Evolutionary conservation across 2,797 vertebrate species (phyloP).

Genomic region (Xiphorhynchus erythropygius): DNA sequence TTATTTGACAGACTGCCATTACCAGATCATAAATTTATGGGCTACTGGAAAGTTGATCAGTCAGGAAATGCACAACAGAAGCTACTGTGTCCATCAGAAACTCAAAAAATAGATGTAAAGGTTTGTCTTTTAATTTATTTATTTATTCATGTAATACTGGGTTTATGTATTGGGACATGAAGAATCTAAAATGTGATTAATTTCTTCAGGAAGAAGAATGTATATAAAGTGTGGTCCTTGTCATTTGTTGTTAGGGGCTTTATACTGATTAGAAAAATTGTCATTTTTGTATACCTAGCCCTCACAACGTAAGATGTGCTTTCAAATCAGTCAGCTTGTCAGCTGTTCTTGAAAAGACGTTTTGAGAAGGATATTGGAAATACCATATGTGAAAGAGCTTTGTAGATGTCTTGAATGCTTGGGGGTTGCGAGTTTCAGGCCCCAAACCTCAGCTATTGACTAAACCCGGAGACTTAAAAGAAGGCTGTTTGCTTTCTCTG

Average conservation of each 20-base stretch:
- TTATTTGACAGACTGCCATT: conserved; percentile 85
- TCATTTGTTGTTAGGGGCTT: not conserved
- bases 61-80: conserved; percentile 79
- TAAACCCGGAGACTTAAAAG: not conserved
- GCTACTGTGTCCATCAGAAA: conserved; percentile 88
- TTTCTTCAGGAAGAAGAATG: not conserved
- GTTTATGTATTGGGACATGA: not conserved
- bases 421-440: not conserved
- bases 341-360: not conserved
- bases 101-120: conserved; percentile 85
- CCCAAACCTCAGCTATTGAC: not conserved
- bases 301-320: not conserved
- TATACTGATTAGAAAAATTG: not conserved
- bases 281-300: accelerated
- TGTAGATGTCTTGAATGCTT: not conserved
- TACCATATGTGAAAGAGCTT: not conserved
- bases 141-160: not conserved
- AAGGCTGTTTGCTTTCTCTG: not conserved
- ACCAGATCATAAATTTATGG: conserved; percentile 86
- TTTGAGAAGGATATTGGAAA: not conserved
- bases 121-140: conserved; percentile 67
- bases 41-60: conserved; percentile 89
- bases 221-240: not conserved
- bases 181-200: not conserved
- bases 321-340: not conserved